Conservation (phyloP, 2,113 vertebrate genomes). For the Oplegnathus fasciatus region DNA sequence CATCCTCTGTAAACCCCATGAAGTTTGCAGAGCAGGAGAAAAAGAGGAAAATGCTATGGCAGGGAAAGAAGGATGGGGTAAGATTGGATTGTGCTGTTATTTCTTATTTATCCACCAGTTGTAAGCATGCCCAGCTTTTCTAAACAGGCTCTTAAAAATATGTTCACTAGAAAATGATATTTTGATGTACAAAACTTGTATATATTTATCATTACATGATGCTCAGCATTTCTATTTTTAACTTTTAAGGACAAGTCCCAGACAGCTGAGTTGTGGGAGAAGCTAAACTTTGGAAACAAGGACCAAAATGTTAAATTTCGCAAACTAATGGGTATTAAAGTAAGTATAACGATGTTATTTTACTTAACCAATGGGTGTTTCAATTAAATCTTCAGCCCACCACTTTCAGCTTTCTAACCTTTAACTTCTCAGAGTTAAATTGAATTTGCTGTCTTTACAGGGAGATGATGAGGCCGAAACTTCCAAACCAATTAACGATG, state of each 20-base stretch:
- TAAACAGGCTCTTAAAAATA: not conserved
- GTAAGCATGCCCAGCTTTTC: not conserved
- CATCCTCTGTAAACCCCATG: slow-evolving; percentile 97
- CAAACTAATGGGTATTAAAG: slow-evolving; percentile 99
- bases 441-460: slow-evolving; percentile 63
- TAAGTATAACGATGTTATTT: slow-evolving; percentile 64
- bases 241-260: slow-evolving; percentile 93
- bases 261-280: slow-evolving; percentile 98
- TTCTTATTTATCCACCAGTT: not conserved
- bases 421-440: not conserved
- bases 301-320: slow-evolving; percentile 99
- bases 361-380: not conserved
- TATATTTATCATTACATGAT: not conserved
- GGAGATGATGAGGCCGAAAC: slow-evolving; percentile 90
- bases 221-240: not conserved
- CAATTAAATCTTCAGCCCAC: not conserved
- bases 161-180: not conserved
- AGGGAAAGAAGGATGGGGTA: slow-evolving; percentile 98
- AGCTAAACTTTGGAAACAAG: slow-evolving; percentile 98
- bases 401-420: not conserved
- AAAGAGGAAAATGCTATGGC: slow-evolving; percentile 98
- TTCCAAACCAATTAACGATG: slow-evolving; percentile 90
- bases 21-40: slow-evolving; percentile 98
- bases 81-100: slow-evolving; percentile 24
- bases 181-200: not conserved